A percentile compares a stretch with the other conserved stretches of the same genome.
These are phyloP conservation scores for Mantis religiosa DNA, from an alignment of 2,888 invertebrate genomes.

Conservation along the genomic window DNA sequence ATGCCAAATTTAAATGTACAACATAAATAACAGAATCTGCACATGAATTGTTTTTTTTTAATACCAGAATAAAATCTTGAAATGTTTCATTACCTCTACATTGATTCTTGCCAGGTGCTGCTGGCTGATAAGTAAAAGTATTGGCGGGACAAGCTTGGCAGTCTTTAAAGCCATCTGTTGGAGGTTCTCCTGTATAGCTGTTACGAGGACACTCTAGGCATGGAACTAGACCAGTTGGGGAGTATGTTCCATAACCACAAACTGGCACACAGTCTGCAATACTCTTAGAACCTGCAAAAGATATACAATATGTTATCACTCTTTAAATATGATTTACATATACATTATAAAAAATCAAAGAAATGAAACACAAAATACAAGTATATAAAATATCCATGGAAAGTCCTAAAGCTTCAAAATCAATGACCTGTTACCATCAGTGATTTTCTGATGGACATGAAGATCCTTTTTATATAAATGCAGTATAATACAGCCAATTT, in stretches of 20 bases:
- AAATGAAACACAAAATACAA: no score
- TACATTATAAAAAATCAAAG: no score
- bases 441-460: no score
- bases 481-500: no score
- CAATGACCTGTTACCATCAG: no score
- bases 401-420: no score
- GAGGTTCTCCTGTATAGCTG: constrained; percentile 83
- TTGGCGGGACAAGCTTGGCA: constrained; percentile 89
- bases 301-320: not conserved
- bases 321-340: no score
- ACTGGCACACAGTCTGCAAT: constrained; percentile 85
- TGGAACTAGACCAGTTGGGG: constrained; percentile 88
- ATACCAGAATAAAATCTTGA: not conserved
- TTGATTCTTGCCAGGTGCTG: constrained; percentile 75
- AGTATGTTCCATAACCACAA: constrained; percentile 94
- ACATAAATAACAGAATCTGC: no score
- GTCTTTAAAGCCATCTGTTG: constrained; percentile 85
- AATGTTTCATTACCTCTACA: constrained; percentile 54
- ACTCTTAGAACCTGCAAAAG: constrained; percentile 63
- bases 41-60: not conserved
- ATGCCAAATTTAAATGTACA: no score
- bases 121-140: constrained; percentile 85
- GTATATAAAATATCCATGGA: no score
- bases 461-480: no score
- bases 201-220: constrained; percentile 92